Conservation (phyloP, 1,140 invertebrate genomes). For the Hyles euphorbiae region DNA sequence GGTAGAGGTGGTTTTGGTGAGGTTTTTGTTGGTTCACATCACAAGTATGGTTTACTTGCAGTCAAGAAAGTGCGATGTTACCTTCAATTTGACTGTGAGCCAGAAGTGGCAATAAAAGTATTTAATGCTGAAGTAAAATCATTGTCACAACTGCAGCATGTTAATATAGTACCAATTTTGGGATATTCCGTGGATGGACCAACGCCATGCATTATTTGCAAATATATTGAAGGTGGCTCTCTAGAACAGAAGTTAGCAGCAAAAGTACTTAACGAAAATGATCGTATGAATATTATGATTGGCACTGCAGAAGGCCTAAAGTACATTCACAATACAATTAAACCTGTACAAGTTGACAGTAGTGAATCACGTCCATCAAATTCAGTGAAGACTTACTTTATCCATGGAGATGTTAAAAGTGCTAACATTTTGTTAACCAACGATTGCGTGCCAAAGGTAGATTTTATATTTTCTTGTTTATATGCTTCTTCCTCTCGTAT, state of each 20-base stretch:
- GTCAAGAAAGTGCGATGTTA: constrained; percentile 78
- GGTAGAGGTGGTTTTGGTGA: constrained; percentile 83
- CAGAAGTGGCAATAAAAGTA: constrained; percentile 73
- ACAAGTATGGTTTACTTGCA: constrained; percentile 72
- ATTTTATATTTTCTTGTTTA: constrained; percentile 11
- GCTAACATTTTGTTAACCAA: constrained; percentile 84
- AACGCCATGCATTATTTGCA: constrained; percentile 80
- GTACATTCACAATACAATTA: constrained; percentile 78
- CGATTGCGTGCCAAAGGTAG: constrained; percentile 79
- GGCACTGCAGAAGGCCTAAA: constrained; percentile 79
- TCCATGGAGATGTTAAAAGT: constrained; percentile 87
- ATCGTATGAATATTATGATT: constrained; percentile 77
- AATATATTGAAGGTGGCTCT: constrained; percentile 82
- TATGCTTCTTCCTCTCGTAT: too few relatives aligned
- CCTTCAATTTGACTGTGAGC: constrained; percentile 56
- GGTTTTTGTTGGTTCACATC: constrained; percentile 78
- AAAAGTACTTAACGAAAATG: constrained; percentile 65
- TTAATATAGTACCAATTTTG: constrained; percentile 80
- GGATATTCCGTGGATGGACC: constrained; percentile 81
- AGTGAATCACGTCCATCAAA: constrained; percentile 25
- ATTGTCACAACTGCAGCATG: constrained; percentile 78
- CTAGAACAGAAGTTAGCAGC: constrained; percentile 77
- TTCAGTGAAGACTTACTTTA: constrained; percentile 55
- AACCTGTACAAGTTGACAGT: constrained; percentile 19
- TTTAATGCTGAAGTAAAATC: constrained; percentile 81